Conservation (phyloP, 2,113 vertebrate species). For the Malaclemys terrapin region DNA sequence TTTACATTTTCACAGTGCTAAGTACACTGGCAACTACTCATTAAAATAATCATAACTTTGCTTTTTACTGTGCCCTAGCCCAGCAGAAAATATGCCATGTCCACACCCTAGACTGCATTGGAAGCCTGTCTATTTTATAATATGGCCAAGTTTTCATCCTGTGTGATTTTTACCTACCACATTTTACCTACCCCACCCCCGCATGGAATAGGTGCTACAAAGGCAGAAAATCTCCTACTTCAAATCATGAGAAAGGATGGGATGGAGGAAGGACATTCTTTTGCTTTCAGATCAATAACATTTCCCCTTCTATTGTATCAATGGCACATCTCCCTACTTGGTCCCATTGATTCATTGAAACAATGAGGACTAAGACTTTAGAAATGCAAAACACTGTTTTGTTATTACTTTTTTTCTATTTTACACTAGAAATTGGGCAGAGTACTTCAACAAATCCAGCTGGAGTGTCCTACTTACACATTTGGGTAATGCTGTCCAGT, state of each 20-base stretch:
- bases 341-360: accelerated
- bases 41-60: background rate
- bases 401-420: too few relatives aligned
- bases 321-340: background rate
- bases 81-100: background rate
- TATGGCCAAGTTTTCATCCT: background rate
- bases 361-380: background rate
- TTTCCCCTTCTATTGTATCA: background rate
- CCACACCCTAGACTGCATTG: background rate
- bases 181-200: background rate
- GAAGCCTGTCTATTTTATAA: background rate
- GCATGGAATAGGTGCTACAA: background rate
- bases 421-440: accelerated
- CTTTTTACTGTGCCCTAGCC: background rate
- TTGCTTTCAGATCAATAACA: background rate
- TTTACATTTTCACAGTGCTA: background rate
- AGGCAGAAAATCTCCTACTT: background rate
- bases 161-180: background rate
- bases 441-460: background rate
- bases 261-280: background rate
- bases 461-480: conserved; percentile 38
- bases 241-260: background rate
- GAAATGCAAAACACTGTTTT: background rate
- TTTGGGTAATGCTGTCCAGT: conserved; percentile 9
- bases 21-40: background rate